A percentile compares a stretch with the other conserved stretches of the same genome.
phyloP scores from a whole-genome alignment of 2,888 invertebrate species.

The Lymantria monacha region DNA sequence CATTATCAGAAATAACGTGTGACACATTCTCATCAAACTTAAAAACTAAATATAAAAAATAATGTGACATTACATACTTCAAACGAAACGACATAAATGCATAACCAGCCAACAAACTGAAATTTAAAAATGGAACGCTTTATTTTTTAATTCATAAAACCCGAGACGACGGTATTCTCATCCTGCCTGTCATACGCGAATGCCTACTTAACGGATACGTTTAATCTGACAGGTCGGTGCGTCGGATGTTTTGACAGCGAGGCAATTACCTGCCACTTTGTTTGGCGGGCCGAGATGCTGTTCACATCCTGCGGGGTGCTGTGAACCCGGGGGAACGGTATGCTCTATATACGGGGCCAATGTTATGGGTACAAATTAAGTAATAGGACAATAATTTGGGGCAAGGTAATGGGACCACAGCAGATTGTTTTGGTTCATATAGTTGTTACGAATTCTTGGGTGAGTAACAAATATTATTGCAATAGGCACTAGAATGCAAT shows the following conservation, averaged over 20 bases:
- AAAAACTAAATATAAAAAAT: not conserved
- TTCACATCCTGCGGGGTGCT: slow-evolving; percentile 59
- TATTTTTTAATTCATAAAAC: slow-evolving; percentile 38
- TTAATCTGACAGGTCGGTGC: slow-evolving; percentile 63
- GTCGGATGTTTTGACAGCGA: slow-evolving; percentile 77
- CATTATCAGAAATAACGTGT: no score
- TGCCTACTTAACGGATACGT: slow-evolving; percentile 69
- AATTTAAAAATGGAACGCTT: slow-evolving; percentile 25
- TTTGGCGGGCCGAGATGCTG: slow-evolving; percentile 49
- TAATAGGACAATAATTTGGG: not conserved
- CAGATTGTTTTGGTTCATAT: not conserved
- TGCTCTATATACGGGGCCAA: slow-evolving; percentile 1
- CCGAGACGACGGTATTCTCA: slow-evolving; percentile 21
- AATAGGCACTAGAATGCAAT: no score
- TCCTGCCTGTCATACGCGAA: slow-evolving; percentile 39
- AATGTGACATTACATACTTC: not conserved
- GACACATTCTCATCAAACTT: no score
- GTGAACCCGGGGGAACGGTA: slow-evolving; percentile 13
- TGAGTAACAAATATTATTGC: no score
- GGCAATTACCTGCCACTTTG: slow-evolving; percentile 74
- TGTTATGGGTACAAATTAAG: not conserved
- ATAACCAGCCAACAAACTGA: slow-evolving; percentile 3
- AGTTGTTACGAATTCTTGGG: no score
- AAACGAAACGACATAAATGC: slow-evolving; percentile 1
- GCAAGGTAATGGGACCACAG: not conserved